Conservation (phyloP, 1,140 invertebrate species). For the Leptinotarsa undecemlineata region DNA sequence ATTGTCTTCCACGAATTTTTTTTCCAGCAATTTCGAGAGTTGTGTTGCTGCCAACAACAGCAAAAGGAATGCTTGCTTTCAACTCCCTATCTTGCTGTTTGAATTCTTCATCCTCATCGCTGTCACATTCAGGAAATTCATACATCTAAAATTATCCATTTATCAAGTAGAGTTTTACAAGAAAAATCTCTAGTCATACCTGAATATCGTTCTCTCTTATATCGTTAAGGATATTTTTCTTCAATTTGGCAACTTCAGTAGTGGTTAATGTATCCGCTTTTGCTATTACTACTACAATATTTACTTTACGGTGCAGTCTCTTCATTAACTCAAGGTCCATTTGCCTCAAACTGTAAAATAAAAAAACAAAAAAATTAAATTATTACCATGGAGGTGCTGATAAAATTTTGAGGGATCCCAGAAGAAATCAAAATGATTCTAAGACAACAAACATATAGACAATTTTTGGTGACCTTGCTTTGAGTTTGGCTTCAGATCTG, state of each 20-base stretch:
- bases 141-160: conserved; percentile 69
- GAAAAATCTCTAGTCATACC: conserved; percentile 56
- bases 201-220: conserved; percentile 83
- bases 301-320: conserved; percentile 91
- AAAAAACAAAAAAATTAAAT: conserved; percentile 18
- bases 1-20: conserved; percentile 88
- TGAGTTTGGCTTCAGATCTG: no score
- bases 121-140: conserved; percentile 95
- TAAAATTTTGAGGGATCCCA: not conserved
- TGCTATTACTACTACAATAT: conserved; percentile 96
- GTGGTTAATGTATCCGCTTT: conserved; percentile 96
- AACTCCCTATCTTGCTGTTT: conserved; percentile 88
- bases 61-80: conserved; percentile 93
- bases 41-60: conserved; percentile 93
- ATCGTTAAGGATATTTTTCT: conserved; percentile 79
- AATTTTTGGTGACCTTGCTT: no score
- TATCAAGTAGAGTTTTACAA: not conserved
- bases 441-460: no score
- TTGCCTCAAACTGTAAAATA: conserved; percentile 77
- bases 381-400: no score
- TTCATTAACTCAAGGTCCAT: conserved; percentile 95
- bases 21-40: conserved; percentile 90
- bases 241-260: conserved; percentile 85
- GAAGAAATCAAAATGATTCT: not conserved
- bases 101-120: conserved; percentile 91